These are phyloP conservation scores for Tamandua tetradactyla DNA, from an alignment of 2,797 vertebrate species.

Conservation along the genomic window DNA sequence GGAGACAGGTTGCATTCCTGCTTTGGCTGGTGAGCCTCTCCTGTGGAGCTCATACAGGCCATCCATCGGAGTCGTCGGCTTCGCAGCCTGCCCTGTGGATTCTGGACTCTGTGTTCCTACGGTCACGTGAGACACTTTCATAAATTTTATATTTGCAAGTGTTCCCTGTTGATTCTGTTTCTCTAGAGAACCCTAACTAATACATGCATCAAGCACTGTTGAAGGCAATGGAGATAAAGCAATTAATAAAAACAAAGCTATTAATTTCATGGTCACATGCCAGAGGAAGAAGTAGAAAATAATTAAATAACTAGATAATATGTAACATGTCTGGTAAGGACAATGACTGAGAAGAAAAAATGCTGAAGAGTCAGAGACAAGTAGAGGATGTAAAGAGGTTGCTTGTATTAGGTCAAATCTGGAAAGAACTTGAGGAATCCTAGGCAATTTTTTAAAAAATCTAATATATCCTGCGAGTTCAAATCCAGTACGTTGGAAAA, in stretches of 20 bases:
- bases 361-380: background rate
- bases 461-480: background rate
- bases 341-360: background rate
- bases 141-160: no score
- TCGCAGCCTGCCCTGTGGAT: no score
- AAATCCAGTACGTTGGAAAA: conserved; percentile 9
- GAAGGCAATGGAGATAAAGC: background rate
- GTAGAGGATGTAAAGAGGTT: background rate
- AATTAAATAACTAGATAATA: conserved; percentile 35
- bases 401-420: background rate
- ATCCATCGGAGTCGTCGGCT: no score
- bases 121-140: no score
- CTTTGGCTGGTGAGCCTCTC: no score
- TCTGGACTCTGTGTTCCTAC: no score
- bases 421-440: background rate
- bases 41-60: no score
- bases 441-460: background rate
- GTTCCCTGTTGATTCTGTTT: no score
- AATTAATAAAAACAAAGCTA: background rate
- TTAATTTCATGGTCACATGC: background rate
- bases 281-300: conserved; percentile 30
- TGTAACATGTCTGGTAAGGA: background rate
- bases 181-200: no score
- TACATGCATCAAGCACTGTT: background rate
- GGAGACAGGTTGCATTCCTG: no score